A percentile compares a stretch with the other conserved stretches of the same genome.
phyloP scores from a whole-genome alignment of 2,888 invertebrate genomes.

The Galeopsomyia nigrocyanea region DNA sequence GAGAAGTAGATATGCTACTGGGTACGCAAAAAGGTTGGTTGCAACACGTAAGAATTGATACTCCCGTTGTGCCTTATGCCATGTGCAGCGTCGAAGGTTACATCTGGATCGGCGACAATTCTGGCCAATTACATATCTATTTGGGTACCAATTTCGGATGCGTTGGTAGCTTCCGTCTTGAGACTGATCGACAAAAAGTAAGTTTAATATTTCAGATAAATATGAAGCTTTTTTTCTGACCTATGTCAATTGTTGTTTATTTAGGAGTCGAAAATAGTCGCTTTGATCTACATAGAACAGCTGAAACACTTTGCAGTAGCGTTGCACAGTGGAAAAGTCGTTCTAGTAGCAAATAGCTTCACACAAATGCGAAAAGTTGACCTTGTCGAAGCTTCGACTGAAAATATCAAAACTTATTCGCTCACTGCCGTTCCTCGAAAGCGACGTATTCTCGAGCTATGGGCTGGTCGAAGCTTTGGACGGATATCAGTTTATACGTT shows the following conservation, averaged over 20 bases:
- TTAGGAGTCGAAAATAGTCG: slow-evolving; percentile 75
- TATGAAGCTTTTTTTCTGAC: background rate
- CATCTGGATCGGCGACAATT: slow-evolving; percentile 92
- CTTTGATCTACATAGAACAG: slow-evolving; percentile 76
- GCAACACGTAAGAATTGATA: slow-evolving; percentile 72
- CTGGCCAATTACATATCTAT: slow-evolving; percentile 88
- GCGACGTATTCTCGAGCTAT: slow-evolving; percentile 76
- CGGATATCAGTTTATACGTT: slow-evolving; percentile 84
- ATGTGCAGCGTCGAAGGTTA: slow-evolving; percentile 82
- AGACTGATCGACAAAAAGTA: slow-evolving; percentile 74
- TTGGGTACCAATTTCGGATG: slow-evolving; percentile 71
- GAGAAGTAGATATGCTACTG: slow-evolving; percentile 76
- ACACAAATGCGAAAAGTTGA: slow-evolving; percentile 64
- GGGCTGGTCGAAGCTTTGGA: slow-evolving; percentile 90
- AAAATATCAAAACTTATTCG: slow-evolving; percentile 62
- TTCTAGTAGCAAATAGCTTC: slow-evolving; percentile 62
- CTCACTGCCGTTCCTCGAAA: slow-evolving; percentile 62
- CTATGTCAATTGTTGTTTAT: background rate
- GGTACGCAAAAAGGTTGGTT: slow-evolving; percentile 73
- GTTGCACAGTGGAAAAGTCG: slow-evolving; percentile 79
- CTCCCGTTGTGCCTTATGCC: slow-evolving; percentile 76
- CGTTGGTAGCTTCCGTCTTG: slow-evolving; percentile 70
- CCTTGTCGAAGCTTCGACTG: slow-evolving; percentile 56
- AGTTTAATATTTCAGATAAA: background rate
- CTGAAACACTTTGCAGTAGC: slow-evolving; percentile 86